A percentile compares a stretch with the other conserved stretches of the same genome.
These are phyloP conservation scores for Idaea aversata DNA, from an alignment of 2,888 invertebrate species.

Conservation along the genomic window DNA sequence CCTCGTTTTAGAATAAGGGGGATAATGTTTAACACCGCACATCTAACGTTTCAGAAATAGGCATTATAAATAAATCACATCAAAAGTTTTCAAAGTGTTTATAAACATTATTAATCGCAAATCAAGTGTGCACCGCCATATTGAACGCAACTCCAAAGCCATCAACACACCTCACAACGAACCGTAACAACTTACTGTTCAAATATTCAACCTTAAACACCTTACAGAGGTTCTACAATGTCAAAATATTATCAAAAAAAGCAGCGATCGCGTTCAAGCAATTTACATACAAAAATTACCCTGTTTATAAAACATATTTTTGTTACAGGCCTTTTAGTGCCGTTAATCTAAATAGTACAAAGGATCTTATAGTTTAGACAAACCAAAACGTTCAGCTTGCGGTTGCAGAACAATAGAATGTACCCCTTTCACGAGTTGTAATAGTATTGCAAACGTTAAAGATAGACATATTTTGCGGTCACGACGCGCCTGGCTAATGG, in stretches of 20 bases:
- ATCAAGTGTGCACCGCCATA: slow-evolving; percentile 11
- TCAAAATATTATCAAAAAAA: slow-evolving; percentile 8
- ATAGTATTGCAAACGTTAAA: no score
- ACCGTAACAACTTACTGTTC: slow-evolving; percentile 32
- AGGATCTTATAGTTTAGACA: neutral
- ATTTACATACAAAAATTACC: slow-evolving; percentile 45
- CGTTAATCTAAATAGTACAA: slow-evolving; percentile 32
- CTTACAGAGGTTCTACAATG: neutral
- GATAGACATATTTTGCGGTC: no score
- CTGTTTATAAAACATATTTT: slow-evolving; percentile 54
- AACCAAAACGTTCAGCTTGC: neutral
- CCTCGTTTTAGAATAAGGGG: no score
- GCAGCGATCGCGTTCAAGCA: slow-evolving; percentile 20
- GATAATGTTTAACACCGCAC: no score
- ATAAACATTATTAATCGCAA: slow-evolving; percentile 12
- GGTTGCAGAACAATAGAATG: neutral
- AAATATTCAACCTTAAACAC: slow-evolving; percentile 4
- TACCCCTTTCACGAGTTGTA: no score
- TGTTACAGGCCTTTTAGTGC: slow-evolving; percentile 19
- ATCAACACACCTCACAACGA: slow-evolving; percentile 38
- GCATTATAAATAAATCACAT: no score
- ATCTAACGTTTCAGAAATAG: no score
- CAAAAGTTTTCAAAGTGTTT: no score
- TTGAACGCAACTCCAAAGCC: slow-evolving; percentile 28
- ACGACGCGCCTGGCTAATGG: no score